A percentile compares a stretch with the other conserved stretches of the same genome.
Conservation (phyloP, 2,888 invertebrate species). For the Epirrita christyi region DNA sequence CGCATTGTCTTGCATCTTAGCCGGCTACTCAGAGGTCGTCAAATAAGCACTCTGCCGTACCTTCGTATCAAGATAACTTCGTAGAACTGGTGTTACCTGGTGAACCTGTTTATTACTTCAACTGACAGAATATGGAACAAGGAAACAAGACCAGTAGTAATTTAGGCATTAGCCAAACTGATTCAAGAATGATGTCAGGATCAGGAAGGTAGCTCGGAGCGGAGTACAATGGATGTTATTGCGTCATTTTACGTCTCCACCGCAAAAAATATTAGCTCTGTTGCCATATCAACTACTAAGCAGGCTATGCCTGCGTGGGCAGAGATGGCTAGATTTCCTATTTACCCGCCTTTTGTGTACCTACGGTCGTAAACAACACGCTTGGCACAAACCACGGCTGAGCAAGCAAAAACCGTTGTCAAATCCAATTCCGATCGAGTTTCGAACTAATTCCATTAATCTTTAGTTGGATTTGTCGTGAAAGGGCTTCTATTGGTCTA, state of each 20-base stretch:
- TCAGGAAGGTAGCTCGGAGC: constrained; percentile 7
- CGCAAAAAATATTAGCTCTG: constrained; percentile 4
- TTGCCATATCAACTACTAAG: constrained; percentile 4
- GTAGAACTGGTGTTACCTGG: too few species aligned
- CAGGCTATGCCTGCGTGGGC: constrained; percentile 10
- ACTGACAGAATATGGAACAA: background rate
- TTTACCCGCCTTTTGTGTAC: constrained; percentile 11
- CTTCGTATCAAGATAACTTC: too few species aligned
- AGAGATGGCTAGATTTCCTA: constrained; percentile 13
- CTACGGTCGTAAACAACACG: constrained; percentile 23
- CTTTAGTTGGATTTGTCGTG: constrained; percentile 44
- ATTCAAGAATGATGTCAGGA: constrained; percentile 12
- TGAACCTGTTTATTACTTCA: too few species aligned
- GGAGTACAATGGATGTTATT: constrained; percentile 8
- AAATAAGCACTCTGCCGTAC: too few species aligned
- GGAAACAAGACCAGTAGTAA: background rate
- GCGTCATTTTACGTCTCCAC: constrained; percentile 10
- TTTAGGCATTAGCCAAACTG: constrained; percentile 1
- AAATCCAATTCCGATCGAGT: constrained; percentile 52
- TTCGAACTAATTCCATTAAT: constrained; percentile 49
- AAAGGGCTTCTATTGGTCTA: constrained; percentile 47
- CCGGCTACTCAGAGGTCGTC: too few species aligned
- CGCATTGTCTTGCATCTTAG: too few species aligned
- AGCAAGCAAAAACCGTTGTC: constrained; percentile 38
- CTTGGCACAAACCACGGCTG: constrained; percentile 22